Percentiles rank a stretch among this genome's conserved stretches.
phyloP scores from a whole-genome alignment of 2,113 vertebrate genomes.

The Phoenicopterus ruber region DNA sequence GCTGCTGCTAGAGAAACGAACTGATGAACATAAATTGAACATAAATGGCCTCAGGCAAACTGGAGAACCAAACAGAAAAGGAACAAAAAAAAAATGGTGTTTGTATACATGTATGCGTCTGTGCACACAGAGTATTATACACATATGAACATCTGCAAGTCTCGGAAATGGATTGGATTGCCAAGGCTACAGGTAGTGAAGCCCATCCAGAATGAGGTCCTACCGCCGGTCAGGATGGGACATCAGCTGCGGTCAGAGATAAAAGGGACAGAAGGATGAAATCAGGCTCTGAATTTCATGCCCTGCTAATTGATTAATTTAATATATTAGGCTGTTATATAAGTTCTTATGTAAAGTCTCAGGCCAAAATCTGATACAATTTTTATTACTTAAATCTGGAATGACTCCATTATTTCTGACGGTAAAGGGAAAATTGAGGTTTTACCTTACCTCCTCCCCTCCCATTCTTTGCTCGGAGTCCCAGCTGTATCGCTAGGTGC shows the following conservation, averaged over 20 bases:
- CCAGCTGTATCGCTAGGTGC: not conserved
- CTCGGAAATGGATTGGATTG: not conserved
- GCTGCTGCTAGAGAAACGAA: conserved; percentile 48
- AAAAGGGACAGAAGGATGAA: not conserved
- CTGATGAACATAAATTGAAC: conserved; percentile 65
- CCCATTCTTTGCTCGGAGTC: not conserved
- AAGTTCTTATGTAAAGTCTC: not conserved
- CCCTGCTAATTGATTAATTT: not conserved
- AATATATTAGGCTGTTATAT: not conserved
- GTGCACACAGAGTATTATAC: not conserved
- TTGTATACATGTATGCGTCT: not conserved
- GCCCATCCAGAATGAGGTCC: not conserved
- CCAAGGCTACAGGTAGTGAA: not conserved
- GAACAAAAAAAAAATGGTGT: not conserved
- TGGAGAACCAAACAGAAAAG: not conserved
- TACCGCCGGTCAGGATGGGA: not conserved
- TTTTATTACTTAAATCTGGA: not conserved
- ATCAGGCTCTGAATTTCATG: not conserved
- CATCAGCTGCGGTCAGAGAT: fast-evolving
- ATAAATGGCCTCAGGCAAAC: conserved; percentile 47
- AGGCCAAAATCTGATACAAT: not conserved
- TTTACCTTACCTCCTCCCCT: not conserved
- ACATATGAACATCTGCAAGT: not conserved
- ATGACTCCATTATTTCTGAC: not conserved
- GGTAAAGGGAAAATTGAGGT: not conserved